phyloP scores from a whole-genome alignment of 2,797 vertebrate genomes.

The Sciurus carolinensis region DNA sequence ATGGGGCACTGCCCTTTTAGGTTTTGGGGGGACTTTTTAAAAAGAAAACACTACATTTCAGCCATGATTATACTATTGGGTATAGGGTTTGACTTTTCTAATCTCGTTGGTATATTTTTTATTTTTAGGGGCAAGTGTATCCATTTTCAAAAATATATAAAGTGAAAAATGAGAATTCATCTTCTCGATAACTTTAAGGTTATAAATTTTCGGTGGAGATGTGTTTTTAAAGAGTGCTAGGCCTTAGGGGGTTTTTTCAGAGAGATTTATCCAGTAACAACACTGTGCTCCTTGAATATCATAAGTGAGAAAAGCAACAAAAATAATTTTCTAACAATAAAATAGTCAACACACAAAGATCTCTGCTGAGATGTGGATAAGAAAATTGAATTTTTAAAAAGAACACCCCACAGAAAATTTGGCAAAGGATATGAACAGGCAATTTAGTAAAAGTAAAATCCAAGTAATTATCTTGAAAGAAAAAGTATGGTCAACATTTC shows the following conservation, averaged over 20 bases:
- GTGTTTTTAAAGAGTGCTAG: background rate
- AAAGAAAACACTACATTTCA: background rate
- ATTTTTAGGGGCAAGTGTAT: constrained; percentile 20
- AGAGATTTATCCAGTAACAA: background rate
- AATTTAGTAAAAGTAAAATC: constrained; percentile 33
- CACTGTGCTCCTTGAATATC: background rate
- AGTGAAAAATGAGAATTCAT: background rate
- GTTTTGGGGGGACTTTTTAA: background rate
- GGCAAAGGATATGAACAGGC: background rate
- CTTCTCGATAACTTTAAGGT: background rate
- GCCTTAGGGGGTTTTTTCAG: background rate
- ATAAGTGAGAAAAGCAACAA: background rate
- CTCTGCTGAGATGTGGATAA: background rate
- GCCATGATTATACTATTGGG: background rate
- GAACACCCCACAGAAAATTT: background rate
- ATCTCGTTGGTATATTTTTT: background rate
- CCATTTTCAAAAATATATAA: constrained; percentile 47
- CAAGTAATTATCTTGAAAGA: background rate
- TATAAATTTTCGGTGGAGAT: background rate
- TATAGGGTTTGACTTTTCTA: background rate
- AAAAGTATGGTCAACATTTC: background rate
- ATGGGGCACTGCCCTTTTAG: background rate
- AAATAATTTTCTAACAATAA: constrained; percentile 29
- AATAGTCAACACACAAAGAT: background rate
- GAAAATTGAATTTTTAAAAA: constrained; percentile 43